Conservation (phyloP, 53 echinoderm and acorn worm genomes). For the Echinarachnius parma region DNA sequence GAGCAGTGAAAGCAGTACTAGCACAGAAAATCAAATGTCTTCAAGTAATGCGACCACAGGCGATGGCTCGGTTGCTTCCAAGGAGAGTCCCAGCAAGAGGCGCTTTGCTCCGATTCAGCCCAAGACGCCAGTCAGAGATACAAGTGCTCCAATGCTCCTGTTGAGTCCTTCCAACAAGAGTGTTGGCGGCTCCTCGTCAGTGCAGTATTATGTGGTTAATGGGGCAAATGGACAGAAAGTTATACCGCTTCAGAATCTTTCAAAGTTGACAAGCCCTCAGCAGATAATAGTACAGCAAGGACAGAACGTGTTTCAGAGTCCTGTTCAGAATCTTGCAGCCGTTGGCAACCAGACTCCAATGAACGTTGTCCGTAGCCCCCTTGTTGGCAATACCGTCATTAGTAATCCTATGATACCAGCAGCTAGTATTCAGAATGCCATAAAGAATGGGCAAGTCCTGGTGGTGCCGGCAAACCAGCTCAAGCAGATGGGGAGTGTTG, state of each 20-base stretch:
- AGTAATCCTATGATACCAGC: slow-evolving; percentile 32
- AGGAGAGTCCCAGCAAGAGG: slow-evolving; percentile 89
- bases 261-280: slow-evolving; percentile 27
- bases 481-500: slow-evolving; percentile 3
- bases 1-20: slow-evolving; percentile 32
- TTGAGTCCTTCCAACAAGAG: slow-evolving; percentile 34
- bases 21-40: slow-evolving; percentile 23
- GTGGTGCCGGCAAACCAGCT: slow-evolving; percentile 8
- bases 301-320: slow-evolving; percentile 34
- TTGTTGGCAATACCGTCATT: slow-evolving; percentile 35
- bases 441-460: slow-evolving; percentile 23
- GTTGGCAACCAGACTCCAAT: slow-evolving; percentile 28
- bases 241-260: slow-evolving; percentile 25
- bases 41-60: slow-evolving; percentile 25
- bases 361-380: slow-evolving; percentile 29
- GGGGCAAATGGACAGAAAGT: slow-evolving; percentile 34
- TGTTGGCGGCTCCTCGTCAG: slow-evolving; percentile 14
- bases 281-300: slow-evolving; percentile 38
- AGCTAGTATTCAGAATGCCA: slow-evolving; percentile 36
- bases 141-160: slow-evolving; percentile 8
- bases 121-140: slow-evolving; percentile 80
- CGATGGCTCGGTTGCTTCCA: slow-evolving; percentile 32
- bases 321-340: slow-evolving; percentile 21
- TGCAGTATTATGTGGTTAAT: slow-evolving; percentile 5
- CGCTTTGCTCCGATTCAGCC: slow-evolving; percentile 87